phyloP scores from a whole-genome alignment of 2,113 vertebrate genomes.

The Lampris incognitus region DNA sequence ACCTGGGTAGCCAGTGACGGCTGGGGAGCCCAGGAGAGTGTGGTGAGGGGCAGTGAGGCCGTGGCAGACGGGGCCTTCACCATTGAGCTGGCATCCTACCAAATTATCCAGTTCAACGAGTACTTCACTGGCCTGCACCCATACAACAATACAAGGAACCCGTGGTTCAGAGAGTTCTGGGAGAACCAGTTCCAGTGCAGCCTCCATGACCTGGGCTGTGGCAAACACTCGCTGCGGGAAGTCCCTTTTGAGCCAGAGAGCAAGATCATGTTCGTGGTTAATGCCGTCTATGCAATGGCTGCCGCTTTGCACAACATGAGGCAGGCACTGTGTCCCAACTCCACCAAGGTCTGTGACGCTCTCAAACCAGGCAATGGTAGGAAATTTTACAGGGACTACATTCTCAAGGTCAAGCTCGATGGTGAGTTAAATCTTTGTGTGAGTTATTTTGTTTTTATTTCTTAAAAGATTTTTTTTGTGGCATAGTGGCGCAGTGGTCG shows the following conservation, averaged over 20 bases:
- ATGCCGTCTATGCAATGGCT: slow-evolving; percentile 96
- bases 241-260: slow-evolving; percentile 94
- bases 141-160: slow-evolving; percentile 94
- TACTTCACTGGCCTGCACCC: slow-evolving; percentile 92
- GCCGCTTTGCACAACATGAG: slow-evolving; percentile 95
- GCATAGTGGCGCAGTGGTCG: no score
- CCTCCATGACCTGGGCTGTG: slow-evolving; percentile 88
- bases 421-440: slow-evolving; percentile 82
- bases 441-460: neutral
- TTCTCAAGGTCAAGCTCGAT: slow-evolving; percentile 96
- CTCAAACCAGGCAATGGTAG: slow-evolving; percentile 94
- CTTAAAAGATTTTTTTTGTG: neutral
- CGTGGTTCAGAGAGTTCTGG: slow-evolving; percentile 98
- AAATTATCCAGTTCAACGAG: slow-evolving; percentile 88
- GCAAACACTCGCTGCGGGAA: slow-evolving; percentile 85
- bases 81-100: slow-evolving; percentile 94
- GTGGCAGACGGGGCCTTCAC: slow-evolving; percentile 95
- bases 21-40: slow-evolving; percentile 96
- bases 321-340: slow-evolving; percentile 89
- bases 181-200: slow-evolving; percentile 94
- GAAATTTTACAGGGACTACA: slow-evolving; percentile 95
- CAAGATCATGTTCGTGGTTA: slow-evolving; percentile 98
- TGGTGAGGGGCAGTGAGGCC: slow-evolving; percentile 91
- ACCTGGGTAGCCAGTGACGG: slow-evolving; percentile 98
- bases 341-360: slow-evolving; percentile 89